phyloP scores from a whole-genome alignment of 2,113 vertebrate species.

The Mobula birostris region DNA sequence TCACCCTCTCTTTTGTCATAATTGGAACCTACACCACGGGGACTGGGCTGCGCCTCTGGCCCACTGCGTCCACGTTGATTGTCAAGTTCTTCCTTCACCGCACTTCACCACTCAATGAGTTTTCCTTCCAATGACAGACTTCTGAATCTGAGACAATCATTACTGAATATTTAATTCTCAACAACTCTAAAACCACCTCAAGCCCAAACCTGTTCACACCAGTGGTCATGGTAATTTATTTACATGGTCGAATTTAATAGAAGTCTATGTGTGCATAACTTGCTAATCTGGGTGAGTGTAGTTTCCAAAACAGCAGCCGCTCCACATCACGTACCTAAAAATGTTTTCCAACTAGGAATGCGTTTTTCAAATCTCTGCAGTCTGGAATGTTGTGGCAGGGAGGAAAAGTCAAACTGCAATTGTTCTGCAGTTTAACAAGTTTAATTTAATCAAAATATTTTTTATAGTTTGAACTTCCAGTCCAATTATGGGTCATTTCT shows the following conservation, averaged over 20 bases:
- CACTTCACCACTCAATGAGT: background rate
- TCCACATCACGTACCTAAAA: background rate
- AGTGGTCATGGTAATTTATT: background rate
- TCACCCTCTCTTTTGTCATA: background rate
- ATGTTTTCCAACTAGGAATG: background rate
- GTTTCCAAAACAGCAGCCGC: background rate
- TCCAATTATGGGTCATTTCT: background rate
- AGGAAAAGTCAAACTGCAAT: background rate
- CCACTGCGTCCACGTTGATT: too few relatives aligned
- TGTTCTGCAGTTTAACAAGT: background rate
- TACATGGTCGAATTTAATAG: background rate
- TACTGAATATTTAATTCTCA: background rate
- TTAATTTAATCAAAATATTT: background rate
- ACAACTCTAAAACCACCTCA: too few relatives aligned
- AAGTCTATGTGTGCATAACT: background rate
- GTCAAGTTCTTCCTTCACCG: background rate
- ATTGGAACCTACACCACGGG: too few relatives aligned
- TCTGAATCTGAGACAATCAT: background rate
- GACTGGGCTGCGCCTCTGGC: too few relatives aligned
- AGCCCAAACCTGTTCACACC: background rate
- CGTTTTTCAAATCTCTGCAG: background rate
- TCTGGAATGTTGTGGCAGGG: background rate
- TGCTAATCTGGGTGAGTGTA: background rate
- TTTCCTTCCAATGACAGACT: background rate
- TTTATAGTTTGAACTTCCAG: background rate